Evolutionary conservation across 1,140 invertebrate species (phyloP).

Genomic region (Leptonema lineaticorne): DNA sequence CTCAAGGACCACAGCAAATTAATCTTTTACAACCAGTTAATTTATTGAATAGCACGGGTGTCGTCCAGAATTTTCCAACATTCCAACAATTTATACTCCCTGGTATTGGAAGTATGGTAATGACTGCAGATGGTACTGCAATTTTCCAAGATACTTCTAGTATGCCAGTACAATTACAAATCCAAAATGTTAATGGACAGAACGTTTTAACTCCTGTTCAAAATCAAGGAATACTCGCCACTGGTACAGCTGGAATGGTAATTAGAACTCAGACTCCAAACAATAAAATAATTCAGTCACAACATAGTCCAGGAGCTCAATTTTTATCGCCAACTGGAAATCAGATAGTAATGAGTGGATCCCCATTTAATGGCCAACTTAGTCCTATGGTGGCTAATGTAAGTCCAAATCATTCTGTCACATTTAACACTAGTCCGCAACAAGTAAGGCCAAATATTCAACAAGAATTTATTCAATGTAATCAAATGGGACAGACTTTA

Average conservation of each 20-base stretch:
- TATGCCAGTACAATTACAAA: constrained; percentile 71
- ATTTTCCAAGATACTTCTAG: constrained; percentile 68
- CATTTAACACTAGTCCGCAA: constrained; percentile 61
- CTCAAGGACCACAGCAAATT: constrained; percentile 72
- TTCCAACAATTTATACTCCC: constrained; percentile 83
- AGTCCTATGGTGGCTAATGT: constrained; percentile 75
- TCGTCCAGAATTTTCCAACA: constrained; percentile 75
- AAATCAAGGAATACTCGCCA: constrained; percentile 69
- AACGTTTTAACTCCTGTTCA: constrained; percentile 75
- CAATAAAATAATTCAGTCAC: constrained; percentile 71
- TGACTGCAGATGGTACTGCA: constrained; percentile 70
- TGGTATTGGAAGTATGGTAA: constrained; percentile 73
- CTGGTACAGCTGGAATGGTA: constrained; percentile 73
- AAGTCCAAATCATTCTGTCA: constrained; percentile 68
- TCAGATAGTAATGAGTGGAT: constrained; percentile 73
- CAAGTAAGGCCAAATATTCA: constrained; percentile 61
- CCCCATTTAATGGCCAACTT: constrained; percentile 73
- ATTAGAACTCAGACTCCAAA: constrained; percentile 71
- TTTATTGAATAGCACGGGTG: constrained; percentile 68
- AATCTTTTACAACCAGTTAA: constrained; percentile 80
- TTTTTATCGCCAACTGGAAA: constrained; percentile 72
- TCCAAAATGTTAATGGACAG: constrained; percentile 78
- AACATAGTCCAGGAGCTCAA: constrained; percentile 67
- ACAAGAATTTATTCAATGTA: constrained; percentile 70
- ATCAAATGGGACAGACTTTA: constrained; percentile 71